Conservation (phyloP, 2,797 vertebrate species). For the Sitta carolinensis region DNA sequence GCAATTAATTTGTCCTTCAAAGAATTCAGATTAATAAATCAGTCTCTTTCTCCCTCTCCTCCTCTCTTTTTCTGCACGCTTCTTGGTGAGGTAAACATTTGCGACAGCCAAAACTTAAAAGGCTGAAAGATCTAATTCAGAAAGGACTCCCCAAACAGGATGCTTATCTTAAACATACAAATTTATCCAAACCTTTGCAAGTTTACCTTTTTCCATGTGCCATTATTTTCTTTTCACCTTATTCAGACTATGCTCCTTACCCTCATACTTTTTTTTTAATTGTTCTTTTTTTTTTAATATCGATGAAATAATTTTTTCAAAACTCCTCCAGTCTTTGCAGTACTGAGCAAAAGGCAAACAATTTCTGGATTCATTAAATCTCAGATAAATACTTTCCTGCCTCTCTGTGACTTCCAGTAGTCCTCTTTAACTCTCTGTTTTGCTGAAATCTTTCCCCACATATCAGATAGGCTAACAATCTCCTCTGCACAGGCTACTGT, state of each 20-base stretch:
- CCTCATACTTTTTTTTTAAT: background rate
- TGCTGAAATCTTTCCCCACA: background rate
- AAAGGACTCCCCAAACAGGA: slow-evolving; percentile 1
- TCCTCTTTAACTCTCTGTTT: background rate
- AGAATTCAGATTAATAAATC: slow-evolving; percentile 60
- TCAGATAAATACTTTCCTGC: background rate
- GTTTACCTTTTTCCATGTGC: background rate
- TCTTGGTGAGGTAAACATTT: slow-evolving; percentile 37
- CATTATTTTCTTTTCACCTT: slow-evolving; percentile 3
- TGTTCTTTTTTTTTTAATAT: background rate
- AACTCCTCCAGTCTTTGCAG: background rate
- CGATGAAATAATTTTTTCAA: background rate
- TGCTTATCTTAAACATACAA: slow-evolving; percentile 57
- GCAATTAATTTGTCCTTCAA: slow-evolving; percentile 49
- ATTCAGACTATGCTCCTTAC: background rate
- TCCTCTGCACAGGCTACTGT: slow-evolving; percentile 4
- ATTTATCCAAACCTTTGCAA: slow-evolving; percentile 22
- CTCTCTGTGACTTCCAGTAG: background rate
- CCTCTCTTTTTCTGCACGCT: background rate
- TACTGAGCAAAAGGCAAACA: background rate
- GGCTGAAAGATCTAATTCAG: slow-evolving; percentile 26
- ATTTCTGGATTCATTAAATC: background rate
- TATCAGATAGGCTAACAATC: background rate
- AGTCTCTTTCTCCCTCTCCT: background rate
- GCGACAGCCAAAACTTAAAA: background rate